Evolutionary conservation across 1,140 invertebrate genomes (phyloP).

Genomic region (Campodea augens): DNA sequence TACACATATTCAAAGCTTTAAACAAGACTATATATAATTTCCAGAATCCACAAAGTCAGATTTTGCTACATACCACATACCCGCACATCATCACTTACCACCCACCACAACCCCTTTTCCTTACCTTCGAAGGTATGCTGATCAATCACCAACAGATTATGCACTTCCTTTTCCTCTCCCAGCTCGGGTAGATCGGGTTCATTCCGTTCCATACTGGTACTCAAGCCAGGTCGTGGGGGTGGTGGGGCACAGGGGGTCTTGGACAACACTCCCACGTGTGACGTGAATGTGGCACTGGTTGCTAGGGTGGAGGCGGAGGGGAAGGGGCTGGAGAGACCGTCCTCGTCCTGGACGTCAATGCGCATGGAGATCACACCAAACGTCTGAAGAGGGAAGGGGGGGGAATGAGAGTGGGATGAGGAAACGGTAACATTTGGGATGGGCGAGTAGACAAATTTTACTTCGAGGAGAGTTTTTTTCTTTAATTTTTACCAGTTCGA

Average conservation of each 20-base stretch:
- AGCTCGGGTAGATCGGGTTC: conserved; percentile 26
- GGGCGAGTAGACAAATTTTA: no score
- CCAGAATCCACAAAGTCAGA: no score
- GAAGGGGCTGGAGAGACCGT: conserved; percentile 41
- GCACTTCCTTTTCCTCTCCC: conserved; percentile 74
- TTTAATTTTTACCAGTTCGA: no score
- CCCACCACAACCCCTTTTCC: no score
- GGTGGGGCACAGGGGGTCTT: conserved; percentile 4
- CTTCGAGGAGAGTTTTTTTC: no score
- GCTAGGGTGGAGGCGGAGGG: conserved; percentile 61
- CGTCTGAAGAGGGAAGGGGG: no score
- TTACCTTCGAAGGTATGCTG: conserved; percentile 85
- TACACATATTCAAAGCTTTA: no score
- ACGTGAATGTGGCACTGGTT: conserved; percentile 19
- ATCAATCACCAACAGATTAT: conserved; percentile 83
- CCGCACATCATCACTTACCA: no score
- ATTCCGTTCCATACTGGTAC: not conserved
- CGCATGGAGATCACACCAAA: conserved; percentile 86
- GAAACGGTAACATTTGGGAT: no score
- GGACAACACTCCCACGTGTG: conserved; percentile 10
- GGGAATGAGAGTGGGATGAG: not conserved
- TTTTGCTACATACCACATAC: no score
- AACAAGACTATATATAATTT: no score
- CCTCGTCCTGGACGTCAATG: conserved; percentile 59
- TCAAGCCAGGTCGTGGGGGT: conserved; percentile 5